Evolutionary conservation across 1,140 invertebrate species (phyloP).

Genomic region (Episyrphus balteatus): DNA sequence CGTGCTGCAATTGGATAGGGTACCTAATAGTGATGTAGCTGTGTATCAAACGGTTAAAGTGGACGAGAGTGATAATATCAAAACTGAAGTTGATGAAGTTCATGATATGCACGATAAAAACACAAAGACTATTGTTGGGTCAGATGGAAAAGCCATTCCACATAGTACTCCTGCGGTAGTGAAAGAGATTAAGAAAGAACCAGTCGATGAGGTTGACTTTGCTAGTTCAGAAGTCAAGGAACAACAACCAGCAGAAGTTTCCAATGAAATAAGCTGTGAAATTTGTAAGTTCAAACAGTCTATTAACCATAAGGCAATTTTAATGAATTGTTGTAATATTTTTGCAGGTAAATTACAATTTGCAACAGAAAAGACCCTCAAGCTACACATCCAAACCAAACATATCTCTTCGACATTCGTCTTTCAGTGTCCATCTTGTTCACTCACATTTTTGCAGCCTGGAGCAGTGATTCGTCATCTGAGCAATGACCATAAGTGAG

Average conservation of each 20-base stretch:
- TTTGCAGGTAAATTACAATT: conserved; percentile 50
- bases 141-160: conserved; percentile 45
- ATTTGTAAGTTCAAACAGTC: conserved; percentile 16
- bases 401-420: conserved; percentile 51
- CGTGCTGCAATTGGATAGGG: conserved; percentile 22
- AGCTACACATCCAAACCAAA: conserved; percentile 55
- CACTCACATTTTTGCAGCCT: conserved; percentile 53
- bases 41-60: conserved; percentile 31
- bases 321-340: conserved; percentile 7
- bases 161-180: conserved; percentile 19
- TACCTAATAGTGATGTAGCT: conserved; percentile 22
- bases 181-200: conserved; percentile 35
- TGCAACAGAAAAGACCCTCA: conserved; percentile 56
- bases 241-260: conserved; percentile 12
- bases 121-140: conserved; percentile 44
- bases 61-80: conserved; percentile 20
- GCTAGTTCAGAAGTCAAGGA: neutral
- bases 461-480: conserved; percentile 63
- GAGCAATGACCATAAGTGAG: conserved; percentile 52
- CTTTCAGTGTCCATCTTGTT: conserved; percentile 56
- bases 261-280: conserved; percentile 22
- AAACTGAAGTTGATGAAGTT: conserved; percentile 27
- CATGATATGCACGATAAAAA: conserved; percentile 20
- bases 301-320: conserved; percentile 2
- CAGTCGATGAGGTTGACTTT: conserved; percentile 18